Evolutionary conservation across 2,113 vertebrate genomes (phyloP), one percentile per base, ranked within the genome.

Genomic region (Daboia siamensis): DNA sequence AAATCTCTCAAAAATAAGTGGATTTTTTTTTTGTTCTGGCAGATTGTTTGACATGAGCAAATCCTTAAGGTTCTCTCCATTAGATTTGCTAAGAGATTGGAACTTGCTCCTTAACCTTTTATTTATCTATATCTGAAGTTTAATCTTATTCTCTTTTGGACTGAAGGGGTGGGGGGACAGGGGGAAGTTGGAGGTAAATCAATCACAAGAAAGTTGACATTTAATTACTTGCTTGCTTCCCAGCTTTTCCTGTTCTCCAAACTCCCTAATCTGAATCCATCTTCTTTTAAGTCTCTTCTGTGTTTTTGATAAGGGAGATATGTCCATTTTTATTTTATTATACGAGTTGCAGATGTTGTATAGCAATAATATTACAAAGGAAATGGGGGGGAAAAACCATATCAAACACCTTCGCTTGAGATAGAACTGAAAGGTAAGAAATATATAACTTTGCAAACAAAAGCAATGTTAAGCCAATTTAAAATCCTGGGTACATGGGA

Each of bases 161-260:
- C 39, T 39, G 52, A 11, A 0, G 15, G 1, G n/a, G n/a, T n/a
- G 61, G 11, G 29, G 26, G 57, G 0, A 9, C 1, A 10, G 24
- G 24, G 59, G 24, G 59, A 4, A 12, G 26, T 4, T 51, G 21
- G 44, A 48, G 84, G 86, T 20, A 87, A 54, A 33, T 87, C 86
- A 88, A n/a, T 39, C 87, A 88, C 5, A 10, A 69, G 17, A 33
- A 7, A 59, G 6, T 9, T 33, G 26, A 10, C 61, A 33, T 61
- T 21, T 74, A 52, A 74, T n/a, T 46, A 61, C 6, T 29, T 48
- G 64, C 26, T 44, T 29, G 26, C 39, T 44, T 61, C 39, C 33
- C 87, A 59, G 87, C 26, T 61, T 64, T 61, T 90, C n/a, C 59
- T 1, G 0, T 74, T 20, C 89, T 90, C 64, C n/a, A 5, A 74